Evolutionary conservation across 2,888 invertebrate genomes (phyloP), one percentile per base, ranked within the genome.

Genomic region (Scaptomyza reducta): DNA sequence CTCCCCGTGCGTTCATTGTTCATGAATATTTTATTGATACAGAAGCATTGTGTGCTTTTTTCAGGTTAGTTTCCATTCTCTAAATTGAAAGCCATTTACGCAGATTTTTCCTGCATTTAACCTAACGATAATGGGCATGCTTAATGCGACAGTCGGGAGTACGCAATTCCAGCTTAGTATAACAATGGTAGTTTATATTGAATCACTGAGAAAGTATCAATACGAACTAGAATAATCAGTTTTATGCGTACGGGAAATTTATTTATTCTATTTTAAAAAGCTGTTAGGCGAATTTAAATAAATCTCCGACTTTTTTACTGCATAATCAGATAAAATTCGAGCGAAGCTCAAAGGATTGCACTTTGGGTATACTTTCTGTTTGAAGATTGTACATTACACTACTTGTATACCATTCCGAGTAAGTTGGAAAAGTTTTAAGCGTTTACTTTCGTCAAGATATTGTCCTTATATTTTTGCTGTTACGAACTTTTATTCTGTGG

Each of bases 21-120:
- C 78, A 78, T 87, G 87, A 82, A 82, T 82, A 87, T 85, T 85
- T 82, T 70, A 87, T 87, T 87, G 82, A 69, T 69, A 69, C 58
- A 54, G 47, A 38, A 64, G 76, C 59, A 64, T 71, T 68, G 55
- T 68, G 53, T 61, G 72, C 65, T 62, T 65, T 60, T 55, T 63
- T 78, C 53, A 62, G 66, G 61, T 68, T 53, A 41, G 74, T 62
- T 66, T 63, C 55, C 56, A 55, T 51, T 68, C 25, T 33, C 70
- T 57, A 64, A 70, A 76, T 78, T 78, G 78, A 59, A 70, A 77
- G 65, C 78, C 55, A 66, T 79, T 77, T 54, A 57, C 49, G 45
- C 58, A 64, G 68, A 72, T 69, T 72, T 75, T 47, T 10, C 40
- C 46, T 40, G 58, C 68, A 61, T 75, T 75, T 63, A 68, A 49